These are phyloP conservation scores for Apoderus coryli DNA, from an alignment of 2,888 invertebrate species.

Conservation along the genomic window DNA sequence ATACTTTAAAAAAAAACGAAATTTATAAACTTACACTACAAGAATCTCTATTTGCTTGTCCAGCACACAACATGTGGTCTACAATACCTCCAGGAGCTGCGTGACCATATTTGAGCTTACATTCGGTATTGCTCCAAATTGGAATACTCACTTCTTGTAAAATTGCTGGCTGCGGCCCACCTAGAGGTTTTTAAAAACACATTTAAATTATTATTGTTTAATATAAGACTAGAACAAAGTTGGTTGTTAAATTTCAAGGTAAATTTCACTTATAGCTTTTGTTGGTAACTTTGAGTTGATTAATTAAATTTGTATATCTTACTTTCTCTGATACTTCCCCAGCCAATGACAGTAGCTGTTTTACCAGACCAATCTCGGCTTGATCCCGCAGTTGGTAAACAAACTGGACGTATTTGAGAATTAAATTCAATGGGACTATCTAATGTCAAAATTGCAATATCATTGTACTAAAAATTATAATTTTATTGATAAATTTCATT, in stretches of 20 bases:
- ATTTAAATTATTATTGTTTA: constrained; percentile 1
- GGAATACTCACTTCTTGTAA: constrained; percentile 75
- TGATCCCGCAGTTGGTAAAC: constrained; percentile 44
- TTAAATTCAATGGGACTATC: constrained; percentile 61
- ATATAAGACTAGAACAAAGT: not conserved
- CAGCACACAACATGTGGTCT: constrained; percentile 78
- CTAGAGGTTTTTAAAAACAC: constrained; percentile 30
- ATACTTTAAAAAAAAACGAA: too few relatives aligned
- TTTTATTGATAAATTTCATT: constrained; percentile 6
- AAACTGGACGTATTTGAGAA: constrained; percentile 61
- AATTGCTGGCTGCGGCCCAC: constrained; percentile 67
- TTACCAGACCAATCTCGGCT: constrained; percentile 48
- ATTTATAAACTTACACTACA: constrained; percentile 60
- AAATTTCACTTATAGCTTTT: too few relatives aligned
- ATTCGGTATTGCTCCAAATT: constrained; percentile 68
- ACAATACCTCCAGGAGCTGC: constrained; percentile 85
- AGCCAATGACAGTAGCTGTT: constrained; percentile 71
- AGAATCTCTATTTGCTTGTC: constrained; percentile 69
- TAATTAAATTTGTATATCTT: constrained; percentile 27
- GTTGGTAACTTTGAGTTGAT: too few relatives aligned
- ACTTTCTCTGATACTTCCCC: constrained; percentile 76
- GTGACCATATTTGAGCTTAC: constrained; percentile 62
- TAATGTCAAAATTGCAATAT: constrained; percentile 66
- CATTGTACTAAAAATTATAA: constrained; percentile 52
- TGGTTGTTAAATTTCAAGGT: too few relatives aligned